Evolutionary conservation across 2,797 vertebrate genomes (phyloP), one percentile per base, ranked within the genome.

Genomic region (Malurus leucopterus): DNA sequence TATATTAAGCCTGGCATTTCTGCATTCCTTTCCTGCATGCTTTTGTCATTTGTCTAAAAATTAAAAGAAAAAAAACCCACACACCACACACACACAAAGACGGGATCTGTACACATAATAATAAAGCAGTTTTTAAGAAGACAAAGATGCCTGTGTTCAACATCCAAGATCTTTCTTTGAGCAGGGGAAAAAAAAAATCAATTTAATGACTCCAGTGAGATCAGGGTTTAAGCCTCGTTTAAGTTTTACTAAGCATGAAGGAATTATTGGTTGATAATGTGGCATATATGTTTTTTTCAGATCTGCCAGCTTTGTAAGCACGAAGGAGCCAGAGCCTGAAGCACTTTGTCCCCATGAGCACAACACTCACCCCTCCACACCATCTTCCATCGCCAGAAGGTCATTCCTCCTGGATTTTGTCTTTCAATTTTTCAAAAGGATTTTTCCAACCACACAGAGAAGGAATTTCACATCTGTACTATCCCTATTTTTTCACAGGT

Each of bases 221-320:
- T 95, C 90, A 95, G 93, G 88, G 64, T 67, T 89, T 87, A 96
- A 96, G 88, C 75, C 50, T 94, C 84, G 67, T 89, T 96, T 95
- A 96, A 96, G 69, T 96, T 95, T 95, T 95, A 96, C 64, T 95
- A 96, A 95, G 92, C 93, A 95, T 93, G 90, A 90, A 94, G 89
- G 82, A 95, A 93, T 94, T 95, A 95, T 88, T 90, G 91, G 93
- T 90, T 93, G 88, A 93, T 93, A 92, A 95, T 79, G 84, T 64
- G 72, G 79, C 73, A 84, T 88, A 84, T 70, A 92, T 40, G 32
- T 30, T 71, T 77, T 89, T 92, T 81, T 71, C 57, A 54, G 74
- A 90, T 38, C 61, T 82, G 50, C 26, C 70, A 82, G 79, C 81
- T 94, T 75, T 61, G 38, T 77, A 83, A 86, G 88, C 61, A 84